phyloP scores from a whole-genome alignment of 2,888 invertebrate genomes.

The Anodontia alba region DNA sequence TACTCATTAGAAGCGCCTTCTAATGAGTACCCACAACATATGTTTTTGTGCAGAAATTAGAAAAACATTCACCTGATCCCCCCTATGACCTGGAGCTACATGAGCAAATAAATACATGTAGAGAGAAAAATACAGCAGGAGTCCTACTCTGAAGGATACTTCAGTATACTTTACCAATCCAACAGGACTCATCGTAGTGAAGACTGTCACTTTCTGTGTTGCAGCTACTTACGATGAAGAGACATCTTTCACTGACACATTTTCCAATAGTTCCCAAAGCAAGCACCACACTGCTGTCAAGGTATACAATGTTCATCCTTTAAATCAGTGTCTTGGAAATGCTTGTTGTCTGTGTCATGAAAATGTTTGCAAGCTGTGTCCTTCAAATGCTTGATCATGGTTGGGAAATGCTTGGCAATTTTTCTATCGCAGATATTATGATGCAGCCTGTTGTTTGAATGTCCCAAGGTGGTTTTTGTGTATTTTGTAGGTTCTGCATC shows the following conservation, averaged over 20 bases:
- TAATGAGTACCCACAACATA: too few relatives aligned
- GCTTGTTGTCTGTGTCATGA: neutral
- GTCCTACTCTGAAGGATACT: neutral
- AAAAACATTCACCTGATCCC: too few relatives aligned
- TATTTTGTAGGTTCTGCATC: too few relatives aligned
- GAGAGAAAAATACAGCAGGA: too few relatives aligned
- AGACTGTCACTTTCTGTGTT: neutral
- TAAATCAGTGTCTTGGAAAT: neutral
- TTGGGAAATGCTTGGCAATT: neutral
- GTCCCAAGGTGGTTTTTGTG: too few relatives aligned
- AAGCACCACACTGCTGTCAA: neutral
- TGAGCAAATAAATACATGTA: too few relatives aligned
- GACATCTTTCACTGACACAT: too few relatives aligned
- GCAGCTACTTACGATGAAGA: neutral
- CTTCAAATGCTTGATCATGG: neutral
- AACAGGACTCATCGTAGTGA: neutral
- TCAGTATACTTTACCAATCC: slow-evolving; percentile 4
- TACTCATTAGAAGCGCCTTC: too few relatives aligned
- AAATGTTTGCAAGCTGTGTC: neutral
- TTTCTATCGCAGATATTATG: neutral
- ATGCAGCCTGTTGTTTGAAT: neutral
- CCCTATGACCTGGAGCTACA: too few relatives aligned
- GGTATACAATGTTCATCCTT: slow-evolving; percentile 5
- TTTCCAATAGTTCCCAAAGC: too few relatives aligned
- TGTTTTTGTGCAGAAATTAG: too few relatives aligned